A percentile compares a stretch with the other conserved stretches of the same genome.
Evolutionary conservation across 2,797 vertebrate species (phyloP).

Genomic region (Phoeniculus purpureus): DNA sequence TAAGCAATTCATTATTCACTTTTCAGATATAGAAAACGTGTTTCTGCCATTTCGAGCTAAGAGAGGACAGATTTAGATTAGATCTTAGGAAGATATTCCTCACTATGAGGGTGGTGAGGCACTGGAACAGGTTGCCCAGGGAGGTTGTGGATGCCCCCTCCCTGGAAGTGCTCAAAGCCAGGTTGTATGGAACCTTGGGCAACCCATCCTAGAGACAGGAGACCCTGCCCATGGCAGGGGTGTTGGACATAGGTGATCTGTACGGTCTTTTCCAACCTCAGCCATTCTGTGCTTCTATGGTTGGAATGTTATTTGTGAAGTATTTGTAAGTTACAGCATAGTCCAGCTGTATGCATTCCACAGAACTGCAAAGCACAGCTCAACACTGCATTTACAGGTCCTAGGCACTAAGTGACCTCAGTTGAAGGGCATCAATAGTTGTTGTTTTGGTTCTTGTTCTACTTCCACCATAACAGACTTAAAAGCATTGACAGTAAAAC

Average conservation of each 20-base stretch:
- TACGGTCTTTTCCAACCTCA: too few species aligned
- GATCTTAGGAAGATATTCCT: too few species aligned
- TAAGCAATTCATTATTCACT: not conserved
- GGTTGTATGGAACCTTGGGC: too few species aligned
- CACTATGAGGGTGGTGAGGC: too few species aligned
- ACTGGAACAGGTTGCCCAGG: too few species aligned
- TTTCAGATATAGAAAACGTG: not conserved
- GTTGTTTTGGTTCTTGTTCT: not conserved
- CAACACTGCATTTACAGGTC: not conserved
- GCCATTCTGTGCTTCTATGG: too few species aligned
- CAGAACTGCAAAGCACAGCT: not conserved
- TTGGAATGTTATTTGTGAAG: not conserved
- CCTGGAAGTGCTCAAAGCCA: too few species aligned
- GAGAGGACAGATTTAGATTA: too few species aligned
- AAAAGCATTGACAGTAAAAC: not conserved
- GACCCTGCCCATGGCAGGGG: too few species aligned
- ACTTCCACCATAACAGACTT: not conserved
- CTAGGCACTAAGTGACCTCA: not conserved
- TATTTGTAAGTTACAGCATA: not conserved
- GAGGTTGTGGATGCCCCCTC: too few species aligned
- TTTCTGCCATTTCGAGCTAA: not conserved
- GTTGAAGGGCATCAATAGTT: not conserved
- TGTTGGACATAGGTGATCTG: too few species aligned
- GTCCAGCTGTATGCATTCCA: not conserved
- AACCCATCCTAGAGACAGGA: too few species aligned